Base-by-base conservation (phyloP, 2,888 invertebrate species). In the Chrysotoxum bicinctum region DNA sequence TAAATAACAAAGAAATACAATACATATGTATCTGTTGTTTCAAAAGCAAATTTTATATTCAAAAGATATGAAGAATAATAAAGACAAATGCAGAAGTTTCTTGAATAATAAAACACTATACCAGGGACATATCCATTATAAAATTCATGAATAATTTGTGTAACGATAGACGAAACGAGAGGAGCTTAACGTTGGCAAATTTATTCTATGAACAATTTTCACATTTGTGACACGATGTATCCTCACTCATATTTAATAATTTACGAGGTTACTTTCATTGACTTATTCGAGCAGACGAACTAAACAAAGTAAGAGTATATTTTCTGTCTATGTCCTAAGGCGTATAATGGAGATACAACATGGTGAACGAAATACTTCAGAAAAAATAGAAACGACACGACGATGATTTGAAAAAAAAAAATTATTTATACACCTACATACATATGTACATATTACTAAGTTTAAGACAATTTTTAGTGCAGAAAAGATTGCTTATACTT, bases 201-300 rank as follows among this genome's bases (percentile, higher is more conserved):
- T 50, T 66, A 66, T 66, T 66, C 50, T 66, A 66, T 50, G 48
- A 35, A 66, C 48, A 66, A 50, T 66, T 48, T 50, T 66, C 50
- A 66, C 50, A 66, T 48, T 66, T 66, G 48, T 66, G 66, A 66
- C 66, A 66, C 32, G 19, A 50, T 35, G 58, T 58, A 64, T 30
- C 32, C 50, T 66, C 50, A n/a, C 23, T 66, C 50, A 66, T 66
- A 9, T 66, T 66, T 50, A 66, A 66, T 66, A 66, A 66, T 66
- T 66, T 66, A 66, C 32, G 50, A 66, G 66, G 66, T 66, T 66
- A 66, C 66, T 66, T 66, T 66, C 66, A 66, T 66, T 66, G 66
- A 66, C 66, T 66, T 66, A 21, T 66, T 48, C 21, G n/a, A 50
- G 35, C 66, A 66, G 48, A 50, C 21, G 35, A 66, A 66, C 64